Evolutionary conservation across 2,797 vertebrate genomes (phyloP).

Genomic region (Mastacembelus armatus): DNA sequence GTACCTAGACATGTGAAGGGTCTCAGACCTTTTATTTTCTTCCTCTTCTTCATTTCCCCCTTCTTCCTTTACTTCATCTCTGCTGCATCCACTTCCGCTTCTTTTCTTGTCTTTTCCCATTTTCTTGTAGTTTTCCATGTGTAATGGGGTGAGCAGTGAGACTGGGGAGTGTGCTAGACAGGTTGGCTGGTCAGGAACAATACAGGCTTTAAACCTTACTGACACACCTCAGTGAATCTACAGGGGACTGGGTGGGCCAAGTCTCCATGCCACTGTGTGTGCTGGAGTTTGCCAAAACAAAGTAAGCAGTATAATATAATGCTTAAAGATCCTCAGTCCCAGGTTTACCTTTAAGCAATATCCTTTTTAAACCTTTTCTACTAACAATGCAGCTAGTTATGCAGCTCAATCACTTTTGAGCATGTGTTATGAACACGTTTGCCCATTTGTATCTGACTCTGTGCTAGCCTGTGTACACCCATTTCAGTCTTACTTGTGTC

Average conservation of each 20-base stretch:
- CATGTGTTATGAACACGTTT: constrained; percentile 19
- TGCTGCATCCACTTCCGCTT: constrained; percentile 42
- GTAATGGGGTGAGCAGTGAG: constrained; percentile 74
- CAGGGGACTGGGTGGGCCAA: constrained; percentile 51
- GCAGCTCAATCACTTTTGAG: constrained; percentile 34
- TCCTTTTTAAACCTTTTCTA: no score
- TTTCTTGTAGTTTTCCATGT: constrained; percentile 70
- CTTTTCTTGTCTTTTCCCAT: constrained; percentile 56
- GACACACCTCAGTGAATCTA: constrained; percentile 77
- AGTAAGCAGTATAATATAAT: not conserved
- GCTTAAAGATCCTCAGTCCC: no score
- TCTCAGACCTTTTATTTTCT: constrained; percentile 53
- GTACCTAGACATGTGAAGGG: constrained; percentile 80
- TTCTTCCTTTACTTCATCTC: constrained; percentile 46
- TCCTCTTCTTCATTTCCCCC: constrained; percentile 9
- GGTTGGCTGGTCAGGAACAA: constrained; percentile 81
- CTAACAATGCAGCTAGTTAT: no score
- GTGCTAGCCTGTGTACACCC: constrained; percentile 14
- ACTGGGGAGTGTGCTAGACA: constrained; percentile 63
- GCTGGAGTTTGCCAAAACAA: constrained; percentile 14
- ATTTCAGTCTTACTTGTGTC: constrained; percentile 44
- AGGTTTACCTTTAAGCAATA: no score
- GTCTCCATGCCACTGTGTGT: constrained; percentile 28
- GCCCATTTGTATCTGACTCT: constrained; percentile 14
- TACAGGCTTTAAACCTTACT: constrained; percentile 75